A percentile compares a stretch with the other conserved stretches of the same genome.
Evolutionary conservation across 2,113 vertebrate genomes (phyloP).

Genomic region (Zosterops lateralis): DNA sequence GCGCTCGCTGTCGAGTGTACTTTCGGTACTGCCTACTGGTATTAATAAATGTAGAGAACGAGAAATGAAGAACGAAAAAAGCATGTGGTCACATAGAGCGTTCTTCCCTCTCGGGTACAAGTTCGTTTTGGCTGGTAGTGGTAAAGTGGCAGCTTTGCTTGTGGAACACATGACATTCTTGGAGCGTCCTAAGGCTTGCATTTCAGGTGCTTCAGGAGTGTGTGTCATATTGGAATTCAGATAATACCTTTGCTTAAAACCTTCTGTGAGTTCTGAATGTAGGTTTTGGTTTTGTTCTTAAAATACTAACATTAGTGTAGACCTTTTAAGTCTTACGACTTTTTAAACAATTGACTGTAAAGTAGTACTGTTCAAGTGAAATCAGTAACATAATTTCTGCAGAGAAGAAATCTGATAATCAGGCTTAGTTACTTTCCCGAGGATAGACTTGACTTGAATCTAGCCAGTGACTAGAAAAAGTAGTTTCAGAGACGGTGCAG

Average conservation of each 20-base stretch:
- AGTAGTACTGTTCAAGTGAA: neutral
- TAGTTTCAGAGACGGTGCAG: neutral
- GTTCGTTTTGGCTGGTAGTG: neutral
- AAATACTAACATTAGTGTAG: neutral
- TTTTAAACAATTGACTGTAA: neutral
- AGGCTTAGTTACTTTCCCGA: neutral
- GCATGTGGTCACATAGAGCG: accelerated
- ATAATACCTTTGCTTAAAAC: neutral
- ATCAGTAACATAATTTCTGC: accelerated
- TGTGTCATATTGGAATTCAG: neutral
- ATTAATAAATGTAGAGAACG: neutral
- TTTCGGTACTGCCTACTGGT: accelerated
- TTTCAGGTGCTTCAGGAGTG: neutral
- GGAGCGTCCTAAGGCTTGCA: accelerated
- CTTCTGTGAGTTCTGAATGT: neutral
- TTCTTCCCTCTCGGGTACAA: accelerated
- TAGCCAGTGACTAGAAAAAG: neutral
- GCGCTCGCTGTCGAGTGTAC: neutral
- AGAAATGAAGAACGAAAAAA: neutral
- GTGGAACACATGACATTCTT: accelerated
- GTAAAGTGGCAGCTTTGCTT: neutral
- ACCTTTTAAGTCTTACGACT: accelerated
- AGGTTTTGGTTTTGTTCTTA: neutral
- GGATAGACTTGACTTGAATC: neutral
- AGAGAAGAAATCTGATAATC: neutral